phyloP scores from a whole-genome alignment of 2,113 vertebrate species.

The Thermophis baileyi region DNA sequence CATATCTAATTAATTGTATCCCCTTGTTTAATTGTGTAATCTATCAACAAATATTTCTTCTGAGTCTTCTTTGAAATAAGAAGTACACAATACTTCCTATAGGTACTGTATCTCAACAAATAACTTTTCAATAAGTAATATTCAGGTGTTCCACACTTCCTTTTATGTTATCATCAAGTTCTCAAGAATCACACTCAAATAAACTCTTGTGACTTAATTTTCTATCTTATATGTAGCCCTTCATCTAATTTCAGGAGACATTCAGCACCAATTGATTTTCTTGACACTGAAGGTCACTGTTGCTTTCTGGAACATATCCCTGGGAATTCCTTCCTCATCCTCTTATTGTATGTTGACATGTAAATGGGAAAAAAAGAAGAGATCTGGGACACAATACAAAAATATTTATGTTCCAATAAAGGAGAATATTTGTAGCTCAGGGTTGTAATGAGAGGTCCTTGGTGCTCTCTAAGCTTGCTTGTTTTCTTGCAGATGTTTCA shows the following conservation, averaged over 20 bases:
- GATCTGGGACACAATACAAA: background rate
- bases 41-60: background rate
- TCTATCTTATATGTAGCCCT: background rate
- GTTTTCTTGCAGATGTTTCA: too few relatives aligned
- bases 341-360: background rate
- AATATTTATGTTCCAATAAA: background rate
- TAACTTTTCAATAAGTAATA: background rate
- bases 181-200: background rate
- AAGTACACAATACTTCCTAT: background rate
- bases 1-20: background rate
- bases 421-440: too few relatives aligned
- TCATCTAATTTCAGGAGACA: background rate
- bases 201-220: background rate
- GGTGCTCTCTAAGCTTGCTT: too few relatives aligned
- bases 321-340: background rate
- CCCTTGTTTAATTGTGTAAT: background rate
- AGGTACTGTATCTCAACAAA: background rate
- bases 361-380: background rate
- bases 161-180: background rate
- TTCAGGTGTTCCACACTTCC: background rate
- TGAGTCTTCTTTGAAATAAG: background rate
- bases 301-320: background rate
- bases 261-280: background rate
- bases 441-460: too few relatives aligned
- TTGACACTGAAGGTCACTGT: background rate